Percentiles rank a stretch among this genome's conserved stretches.
These are phyloP conservation scores for Amia ocellicauda DNA, from an alignment of 2,113 vertebrate genomes.

Conservation along the genomic window DNA sequence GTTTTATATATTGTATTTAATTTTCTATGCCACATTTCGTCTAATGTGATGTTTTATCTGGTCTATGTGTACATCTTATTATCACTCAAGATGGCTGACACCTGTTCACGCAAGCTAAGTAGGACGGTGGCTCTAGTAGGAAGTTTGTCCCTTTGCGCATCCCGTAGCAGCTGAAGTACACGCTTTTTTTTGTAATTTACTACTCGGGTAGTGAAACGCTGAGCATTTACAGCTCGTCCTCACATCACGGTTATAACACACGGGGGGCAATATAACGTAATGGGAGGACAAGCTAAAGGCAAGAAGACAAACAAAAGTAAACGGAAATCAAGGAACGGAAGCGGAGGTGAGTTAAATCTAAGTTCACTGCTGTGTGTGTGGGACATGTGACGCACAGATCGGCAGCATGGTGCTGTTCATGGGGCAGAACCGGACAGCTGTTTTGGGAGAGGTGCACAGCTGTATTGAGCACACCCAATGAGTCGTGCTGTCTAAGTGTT, in stretches of 20 bases:
- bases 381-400: slow-evolving; percentile 1
- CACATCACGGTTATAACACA: not conserved
- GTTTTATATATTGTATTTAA: not conserved
- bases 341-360: slow-evolving; percentile 42
- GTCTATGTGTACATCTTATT: too few species aligned
- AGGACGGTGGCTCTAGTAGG: too few species aligned
- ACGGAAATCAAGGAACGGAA: slow-evolving; percentile 50
- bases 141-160: slow-evolving; percentile 21
- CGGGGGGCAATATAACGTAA: slow-evolving; percentile 21
- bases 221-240: too few species aligned
- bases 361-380: not conserved
- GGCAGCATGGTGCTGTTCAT: too few species aligned
- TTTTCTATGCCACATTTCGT: not conserved
- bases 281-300: slow-evolving; percentile 69
- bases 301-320: slow-evolving; percentile 68
- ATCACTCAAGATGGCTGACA: too few species aligned
- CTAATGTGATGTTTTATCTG: not conserved
- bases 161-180: slow-evolving; percentile 33
- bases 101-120: too few species aligned
- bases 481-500: too few species aligned
- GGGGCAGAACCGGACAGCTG: too few species aligned
- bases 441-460: too few species aligned
- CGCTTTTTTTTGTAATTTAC: slow-evolving; percentile 27
- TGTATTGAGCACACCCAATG: too few species aligned
- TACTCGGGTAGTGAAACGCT: not conserved